Evolutionary conservation across 2,797 vertebrate species (phyloP).

Genomic region (Pyrocephalus nanus): DNA sequence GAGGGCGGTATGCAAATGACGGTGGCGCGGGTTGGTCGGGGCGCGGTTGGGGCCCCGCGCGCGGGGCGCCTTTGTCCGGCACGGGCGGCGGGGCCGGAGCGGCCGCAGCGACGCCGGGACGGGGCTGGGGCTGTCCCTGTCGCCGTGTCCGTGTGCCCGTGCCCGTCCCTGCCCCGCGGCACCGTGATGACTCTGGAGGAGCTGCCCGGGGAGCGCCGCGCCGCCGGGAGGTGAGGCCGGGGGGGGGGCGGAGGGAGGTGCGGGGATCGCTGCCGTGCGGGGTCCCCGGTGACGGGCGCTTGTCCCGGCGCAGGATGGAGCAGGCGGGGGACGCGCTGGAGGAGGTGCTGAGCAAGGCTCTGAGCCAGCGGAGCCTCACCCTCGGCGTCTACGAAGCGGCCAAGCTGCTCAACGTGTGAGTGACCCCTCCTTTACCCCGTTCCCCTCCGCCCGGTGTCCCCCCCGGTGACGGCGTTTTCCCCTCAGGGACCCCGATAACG

Average conservation of each 20-base stretch:
- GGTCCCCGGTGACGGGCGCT: neutral
- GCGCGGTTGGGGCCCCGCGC: constrained; percentile 12
- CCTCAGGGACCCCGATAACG: constrained; percentile 90
- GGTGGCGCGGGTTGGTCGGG: neutral
- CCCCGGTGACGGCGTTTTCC: neutral
- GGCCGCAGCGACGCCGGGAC: neutral
- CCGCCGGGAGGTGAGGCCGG: constrained; percentile 81
- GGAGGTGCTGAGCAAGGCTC: constrained; percentile 89
- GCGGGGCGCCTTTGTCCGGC: constrained; percentile 62
- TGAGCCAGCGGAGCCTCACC: constrained; percentile 92
- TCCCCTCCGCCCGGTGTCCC: neutral
- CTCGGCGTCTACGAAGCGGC: constrained; percentile 94
- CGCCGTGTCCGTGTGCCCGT: neutral
- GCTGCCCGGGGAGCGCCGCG: constrained; percentile 83
- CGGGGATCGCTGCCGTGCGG: neutral
- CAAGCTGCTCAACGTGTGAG: constrained; percentile 95
- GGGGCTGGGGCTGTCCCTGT: neutral
- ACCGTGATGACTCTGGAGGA: constrained; percentile 89
- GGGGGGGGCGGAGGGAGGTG: neutral
- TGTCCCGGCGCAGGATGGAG: constrained; percentile 84
- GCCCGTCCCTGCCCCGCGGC: too few relatives aligned
- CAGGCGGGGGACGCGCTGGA: constrained; percentile 88
- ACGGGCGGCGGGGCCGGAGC: constrained; percentile 5
- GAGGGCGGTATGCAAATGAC: accelerated
- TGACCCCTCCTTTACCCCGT: neutral